Percentiles rank a stretch among this genome's conserved stretches.
Conservation (phyloP, 2,888 invertebrate genomes). For the Encarsia formosa region DNA sequence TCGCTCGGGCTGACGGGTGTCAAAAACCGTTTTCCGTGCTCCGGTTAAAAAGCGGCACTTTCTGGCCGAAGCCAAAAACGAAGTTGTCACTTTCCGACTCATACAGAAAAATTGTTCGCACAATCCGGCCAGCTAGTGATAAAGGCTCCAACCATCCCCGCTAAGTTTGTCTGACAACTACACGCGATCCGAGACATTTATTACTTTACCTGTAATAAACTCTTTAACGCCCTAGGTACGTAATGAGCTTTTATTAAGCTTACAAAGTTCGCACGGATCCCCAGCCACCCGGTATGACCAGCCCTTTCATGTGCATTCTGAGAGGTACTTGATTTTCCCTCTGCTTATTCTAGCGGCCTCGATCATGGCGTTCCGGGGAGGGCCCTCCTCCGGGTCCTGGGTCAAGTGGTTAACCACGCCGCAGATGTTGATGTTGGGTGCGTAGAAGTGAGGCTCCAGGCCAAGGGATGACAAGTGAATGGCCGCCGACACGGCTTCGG, state of each 20-base stretch:
- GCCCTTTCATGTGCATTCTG: constrained; percentile 49
- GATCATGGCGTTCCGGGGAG: constrained; percentile 52
- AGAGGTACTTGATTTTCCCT: constrained; percentile 47
- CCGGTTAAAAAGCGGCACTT: too few relatives aligned
- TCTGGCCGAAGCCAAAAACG: too few relatives aligned
- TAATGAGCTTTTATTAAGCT: too few relatives aligned
- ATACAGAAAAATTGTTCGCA: too few relatives aligned
- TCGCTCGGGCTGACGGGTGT: too few relatives aligned
- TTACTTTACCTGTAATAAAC: too few relatives aligned
- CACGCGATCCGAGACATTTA: too few relatives aligned
- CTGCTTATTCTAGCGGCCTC: constrained; percentile 57
- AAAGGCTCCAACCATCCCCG: too few relatives aligned
- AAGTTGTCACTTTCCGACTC: too few relatives aligned
- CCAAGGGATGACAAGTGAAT: constrained; percentile 35
- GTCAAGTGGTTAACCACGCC: constrained; percentile 35
- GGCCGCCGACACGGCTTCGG: constrained; percentile 53
- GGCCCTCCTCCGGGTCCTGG: constrained; percentile 29
- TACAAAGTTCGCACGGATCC: constrained; percentile 58
- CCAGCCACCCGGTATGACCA: constrained; percentile 59
- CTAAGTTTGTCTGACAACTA: too few relatives aligned
- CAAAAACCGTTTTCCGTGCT: too few relatives aligned
- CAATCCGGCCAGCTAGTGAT: too few relatives aligned
- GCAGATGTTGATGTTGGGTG: constrained; percentile 36
- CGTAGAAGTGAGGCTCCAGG: constrained; percentile 36
- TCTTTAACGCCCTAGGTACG: background rate